phyloP scores from a whole-genome alignment of 2,113 vertebrate species.

The Perca flavescens region DNA sequence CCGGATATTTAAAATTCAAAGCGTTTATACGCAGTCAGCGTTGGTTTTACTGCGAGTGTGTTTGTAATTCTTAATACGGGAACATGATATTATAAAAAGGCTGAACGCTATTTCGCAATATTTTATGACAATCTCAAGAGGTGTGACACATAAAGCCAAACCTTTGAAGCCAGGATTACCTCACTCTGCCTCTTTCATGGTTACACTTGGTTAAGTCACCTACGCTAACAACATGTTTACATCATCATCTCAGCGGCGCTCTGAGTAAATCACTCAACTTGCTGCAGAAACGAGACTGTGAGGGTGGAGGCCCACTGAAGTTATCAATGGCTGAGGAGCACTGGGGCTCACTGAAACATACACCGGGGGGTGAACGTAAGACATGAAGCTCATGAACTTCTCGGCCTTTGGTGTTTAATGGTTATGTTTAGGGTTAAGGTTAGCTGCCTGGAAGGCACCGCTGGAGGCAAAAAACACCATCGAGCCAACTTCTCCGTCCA shows the following conservation, averaged over 20 bases:
- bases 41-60: background rate
- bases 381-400: too few species aligned
- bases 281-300: conserved; percentile 21
- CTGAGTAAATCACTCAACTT: conserved; percentile 40
- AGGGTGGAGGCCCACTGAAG: conserved; percentile 29
- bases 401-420: too few species aligned
- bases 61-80: background rate
- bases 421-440: too few species aligned
- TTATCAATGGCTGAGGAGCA: conserved; percentile 30
- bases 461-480: too few species aligned
- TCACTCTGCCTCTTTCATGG: conserved; percentile 4
- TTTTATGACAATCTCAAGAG: background rate
- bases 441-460: too few species aligned
- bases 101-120: background rate
- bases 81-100: background rate
- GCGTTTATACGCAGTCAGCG: background rate
- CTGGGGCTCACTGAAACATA: too few species aligned
- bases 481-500: too few species aligned
- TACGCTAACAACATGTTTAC: conserved; percentile 35
- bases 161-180: background rate
- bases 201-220: conserved; percentile 37
- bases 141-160: background rate
- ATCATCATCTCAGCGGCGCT: conserved; percentile 35
- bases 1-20: conserved; percentile 18
- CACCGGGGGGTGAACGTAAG: too few species aligned